Evolutionary conservation across 1,140 invertebrate genomes (phyloP).

Genomic region (Drosophila takahashii): DNA sequence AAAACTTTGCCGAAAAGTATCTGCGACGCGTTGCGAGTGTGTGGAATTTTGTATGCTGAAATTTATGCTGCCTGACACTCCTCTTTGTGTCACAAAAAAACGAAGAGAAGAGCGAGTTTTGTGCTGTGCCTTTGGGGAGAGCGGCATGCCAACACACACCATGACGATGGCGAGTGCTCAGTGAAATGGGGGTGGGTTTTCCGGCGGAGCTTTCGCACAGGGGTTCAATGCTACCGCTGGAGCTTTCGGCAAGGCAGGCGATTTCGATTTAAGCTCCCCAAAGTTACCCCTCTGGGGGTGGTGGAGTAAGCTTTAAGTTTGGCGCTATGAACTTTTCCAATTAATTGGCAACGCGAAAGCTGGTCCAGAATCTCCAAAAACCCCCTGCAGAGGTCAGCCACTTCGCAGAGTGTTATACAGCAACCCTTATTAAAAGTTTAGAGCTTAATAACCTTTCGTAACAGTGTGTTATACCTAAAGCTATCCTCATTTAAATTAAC

Average conservation of each 20-base stretch:
- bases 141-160: slow-evolving; percentile 67
- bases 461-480: neutral
- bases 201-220: slow-evolving; percentile 40
- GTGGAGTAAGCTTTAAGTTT: slow-evolving; percentile 6
- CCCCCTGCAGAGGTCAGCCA: slow-evolving; percentile 18
- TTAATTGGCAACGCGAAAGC: slow-evolving; percentile 48
- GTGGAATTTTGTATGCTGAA: slow-evolving; percentile 79
- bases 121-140: neutral
- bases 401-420: neutral
- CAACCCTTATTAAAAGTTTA: neutral
- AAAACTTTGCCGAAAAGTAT: slow-evolving; percentile 76
- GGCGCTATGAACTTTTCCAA: neutral
- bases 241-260: slow-evolving; percentile 24
- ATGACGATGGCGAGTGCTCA: slow-evolving; percentile 4
- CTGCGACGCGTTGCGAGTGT: slow-evolving; percentile 72
- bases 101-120: neutral
- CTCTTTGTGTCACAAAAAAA: slow-evolving; percentile 73
- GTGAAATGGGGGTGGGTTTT: slow-evolving; percentile 36
- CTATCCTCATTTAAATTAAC: neutral
- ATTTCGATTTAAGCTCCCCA: slow-evolving; percentile 8
- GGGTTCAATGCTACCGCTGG: slow-evolving; percentile 33
- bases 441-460: too few relatives aligned
- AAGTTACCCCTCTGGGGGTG: neutral
- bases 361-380: neutral
- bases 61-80: slow-evolving; percentile 81